phyloP scores from a whole-genome alignment of 2,888 invertebrate species.

The Leistus spinibarbis region DNA sequence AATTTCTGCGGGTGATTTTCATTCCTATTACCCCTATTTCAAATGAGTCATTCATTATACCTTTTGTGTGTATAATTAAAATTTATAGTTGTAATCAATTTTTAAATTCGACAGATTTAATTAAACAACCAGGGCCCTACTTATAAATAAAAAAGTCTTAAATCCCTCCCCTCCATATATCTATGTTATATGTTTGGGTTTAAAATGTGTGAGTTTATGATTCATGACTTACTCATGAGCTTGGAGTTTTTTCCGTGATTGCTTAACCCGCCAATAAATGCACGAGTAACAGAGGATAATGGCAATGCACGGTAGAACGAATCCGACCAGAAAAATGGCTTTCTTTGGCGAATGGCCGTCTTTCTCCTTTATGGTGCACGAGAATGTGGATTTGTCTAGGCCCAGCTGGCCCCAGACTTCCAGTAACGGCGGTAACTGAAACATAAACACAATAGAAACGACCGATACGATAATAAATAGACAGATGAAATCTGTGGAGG shows the following conservation, averaged over 20 bases:
- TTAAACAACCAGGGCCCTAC: too few species aligned
- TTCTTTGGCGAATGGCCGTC: slow-evolving; percentile 83
- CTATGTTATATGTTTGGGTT: background rate
- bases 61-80: background rate
- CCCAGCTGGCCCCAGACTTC: slow-evolving; percentile 87
- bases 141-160: too few species aligned
- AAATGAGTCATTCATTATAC: background rate
- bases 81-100: background rate
- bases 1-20: background rate
- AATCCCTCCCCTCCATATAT: too few species aligned
- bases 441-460: slow-evolving; percentile 42
- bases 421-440: slow-evolving; percentile 76
- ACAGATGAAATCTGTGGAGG: background rate
- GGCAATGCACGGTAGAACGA: slow-evolving; percentile 81
- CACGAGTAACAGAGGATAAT: slow-evolving; percentile 86
- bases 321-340: slow-evolving; percentile 80
- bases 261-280: slow-evolving; percentile 80
- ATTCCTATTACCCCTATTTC: background rate
- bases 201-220: slow-evolving; percentile 46
- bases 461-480: background rate
- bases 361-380: slow-evolving; percentile 84
- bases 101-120: too few species aligned
- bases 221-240: slow-evolving; percentile 72
- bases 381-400: slow-evolving; percentile 78
- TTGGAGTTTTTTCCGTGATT: slow-evolving; percentile 74